Percentiles rank a stretch among this genome's conserved stretches.
Evolutionary conservation across 2,797 vertebrate species (phyloP).

Genomic region (Hypotaenidia philippensis): DNA sequence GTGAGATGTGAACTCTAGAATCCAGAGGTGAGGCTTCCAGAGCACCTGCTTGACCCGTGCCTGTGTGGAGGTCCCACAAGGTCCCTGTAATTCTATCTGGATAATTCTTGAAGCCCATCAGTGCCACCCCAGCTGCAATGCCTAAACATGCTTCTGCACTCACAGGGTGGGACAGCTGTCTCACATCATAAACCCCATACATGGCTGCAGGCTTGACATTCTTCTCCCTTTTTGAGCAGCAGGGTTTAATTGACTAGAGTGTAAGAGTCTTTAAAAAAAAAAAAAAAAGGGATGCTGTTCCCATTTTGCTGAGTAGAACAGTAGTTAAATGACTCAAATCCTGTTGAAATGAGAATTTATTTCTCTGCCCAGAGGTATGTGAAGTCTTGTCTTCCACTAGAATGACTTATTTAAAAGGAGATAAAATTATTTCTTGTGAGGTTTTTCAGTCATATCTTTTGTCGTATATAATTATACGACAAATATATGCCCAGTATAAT

Average conservation of each 20-base stretch:
- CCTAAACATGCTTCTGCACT: background rate
- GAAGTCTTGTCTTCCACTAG: background rate
- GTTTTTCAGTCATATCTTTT: background rate
- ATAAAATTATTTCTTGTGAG: background rate
- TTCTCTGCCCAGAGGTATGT: background rate
- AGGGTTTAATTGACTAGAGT: background rate
- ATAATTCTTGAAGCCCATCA: background rate
- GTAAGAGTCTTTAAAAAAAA: background rate
- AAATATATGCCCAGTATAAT: background rate
- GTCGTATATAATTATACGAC: too few relatives aligned
- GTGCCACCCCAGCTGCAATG: background rate
- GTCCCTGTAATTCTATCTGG: background rate
- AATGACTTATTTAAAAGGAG: slow-evolving; percentile 3
- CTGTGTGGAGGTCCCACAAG: background rate
- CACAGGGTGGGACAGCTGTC: background rate
- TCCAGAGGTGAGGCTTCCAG: background rate
- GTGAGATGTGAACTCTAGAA: background rate
- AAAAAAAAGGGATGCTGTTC: background rate
- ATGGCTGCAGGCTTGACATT: background rate
- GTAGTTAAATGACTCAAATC: background rate
- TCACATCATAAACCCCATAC: background rate
- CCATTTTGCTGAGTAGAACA: background rate
- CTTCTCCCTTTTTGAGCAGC: background rate
- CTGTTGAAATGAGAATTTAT: slow-evolving; percentile 1
- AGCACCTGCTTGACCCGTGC: background rate